These are phyloP conservation scores for Smutsia temminckii DNA, from an alignment of 2,797 vertebrate species.

Conservation along the genomic window DNA sequence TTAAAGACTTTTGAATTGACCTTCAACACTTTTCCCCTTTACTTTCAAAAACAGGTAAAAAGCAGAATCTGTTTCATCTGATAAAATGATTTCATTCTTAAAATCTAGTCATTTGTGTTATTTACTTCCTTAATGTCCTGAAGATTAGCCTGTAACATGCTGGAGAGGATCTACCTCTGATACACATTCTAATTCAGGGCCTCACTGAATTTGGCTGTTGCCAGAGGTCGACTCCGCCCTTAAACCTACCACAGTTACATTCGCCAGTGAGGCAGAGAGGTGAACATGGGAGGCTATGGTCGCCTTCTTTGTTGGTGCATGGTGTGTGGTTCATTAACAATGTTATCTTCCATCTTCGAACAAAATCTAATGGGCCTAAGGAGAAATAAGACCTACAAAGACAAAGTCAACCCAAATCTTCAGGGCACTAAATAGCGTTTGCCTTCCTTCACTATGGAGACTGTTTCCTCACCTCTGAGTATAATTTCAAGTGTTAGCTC, in stretches of 20 bases:
- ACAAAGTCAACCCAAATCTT: not conserved
- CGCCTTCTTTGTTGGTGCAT: not conserved
- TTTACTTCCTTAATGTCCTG: not conserved
- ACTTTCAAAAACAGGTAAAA: not conserved
- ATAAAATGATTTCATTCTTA: not conserved
- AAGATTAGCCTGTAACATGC: not conserved
- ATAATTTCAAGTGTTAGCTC: not conserved
- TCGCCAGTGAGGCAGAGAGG: not conserved
- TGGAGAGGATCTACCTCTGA: not conserved
- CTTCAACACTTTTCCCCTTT: not conserved
- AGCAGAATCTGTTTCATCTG: not conserved
- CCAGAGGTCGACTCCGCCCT: not conserved
- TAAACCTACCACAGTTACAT: not conserved
- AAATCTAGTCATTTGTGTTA: not conserved
- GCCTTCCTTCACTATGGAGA: not conserved
- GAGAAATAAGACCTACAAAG: not conserved
- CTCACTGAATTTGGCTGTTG: not conserved
- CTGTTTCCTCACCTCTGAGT: not conserved
- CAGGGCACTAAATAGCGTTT: not conserved
- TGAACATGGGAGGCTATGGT: not conserved
- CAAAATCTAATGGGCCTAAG: not conserved
- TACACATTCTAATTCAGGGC: fast-evolving
- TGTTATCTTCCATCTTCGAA: not conserved
- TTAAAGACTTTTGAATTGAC: constrained; percentile 20
- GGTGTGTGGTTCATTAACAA: not conserved